Base-by-base conservation (phyloP, 1,140 invertebrate species). In the Solenopsis invicta region DNA sequence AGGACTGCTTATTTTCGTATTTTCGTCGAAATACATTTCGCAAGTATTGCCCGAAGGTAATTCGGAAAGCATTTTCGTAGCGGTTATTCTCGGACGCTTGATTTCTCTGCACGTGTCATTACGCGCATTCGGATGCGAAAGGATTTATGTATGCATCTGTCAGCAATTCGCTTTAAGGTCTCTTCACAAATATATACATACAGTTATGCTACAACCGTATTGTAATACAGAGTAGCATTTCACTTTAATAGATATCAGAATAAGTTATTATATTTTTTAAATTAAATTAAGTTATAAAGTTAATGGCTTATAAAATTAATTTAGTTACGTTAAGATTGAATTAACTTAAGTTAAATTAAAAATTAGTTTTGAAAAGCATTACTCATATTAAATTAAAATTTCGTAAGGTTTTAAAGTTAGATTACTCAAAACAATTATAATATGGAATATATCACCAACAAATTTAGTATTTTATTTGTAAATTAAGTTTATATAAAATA, bases 51-150 rank as follows among this genome's bases (percentile, higher is more conserved):
- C 24, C 66, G 34, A 66, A 45, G 64, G 21, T 81, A 56, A 81
- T 71, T 56, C 52, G 52, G 9, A 71, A 81, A 71, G 50, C 64
- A 54, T 69, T 81, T 81, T 71, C 64, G 34, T 48, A 69, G 78
- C 52, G 37, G 66, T 81, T 81, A 81, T 81, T 81, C 66, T 81
- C 37, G 52, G 78, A 71, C 52, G 50, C 52, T 81, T 50, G 50
- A 81, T 81, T 71, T 56, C 78, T 56, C 78, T 56, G 56, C 78
- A 81, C 64, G 66, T 81, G 78, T 81, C 78, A 81, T 81, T 81
- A 59, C 52, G 24, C 66, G 21, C 37, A 48, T 81, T 81, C 66
- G 24, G 64, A 29, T 71, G 66, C 37, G 29, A 56, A 34, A 81
- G 37, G 66, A 81, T 81, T 81, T 71, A 80, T 67, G 37, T 18